Evolutionary conservation across 1,140 invertebrate genomes (phyloP).

Genomic region (Forficula auricularia): DNA sequence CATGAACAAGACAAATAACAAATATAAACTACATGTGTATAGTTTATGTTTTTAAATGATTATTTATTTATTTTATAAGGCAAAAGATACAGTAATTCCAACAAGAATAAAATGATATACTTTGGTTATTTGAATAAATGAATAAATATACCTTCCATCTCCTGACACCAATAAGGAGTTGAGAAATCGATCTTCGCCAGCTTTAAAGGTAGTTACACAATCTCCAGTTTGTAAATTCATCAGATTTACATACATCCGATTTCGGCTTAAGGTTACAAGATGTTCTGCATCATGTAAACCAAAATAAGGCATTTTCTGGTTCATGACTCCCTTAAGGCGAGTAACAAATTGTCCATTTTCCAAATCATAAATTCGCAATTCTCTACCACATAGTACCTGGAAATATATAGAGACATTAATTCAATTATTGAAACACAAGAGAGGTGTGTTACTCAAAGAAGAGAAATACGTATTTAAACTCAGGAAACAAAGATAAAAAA

Average conservation of each 20-base stretch:
- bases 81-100: too few species aligned
- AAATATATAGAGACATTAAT: too few species aligned
- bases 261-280: slow-evolving; percentile 62
- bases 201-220: slow-evolving; percentile 73
- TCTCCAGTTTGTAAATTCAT: slow-evolving; percentile 68
- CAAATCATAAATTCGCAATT: slow-evolving; percentile 61
- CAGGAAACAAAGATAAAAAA: too few species aligned
- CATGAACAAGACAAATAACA: too few species aligned
- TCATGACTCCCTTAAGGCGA: slow-evolving; percentile 71
- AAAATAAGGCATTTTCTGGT: slow-evolving; percentile 80
- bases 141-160: slow-evolving; percentile 46
- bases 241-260: slow-evolving; percentile 79
- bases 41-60: too few species aligned
- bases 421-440: too few species aligned
- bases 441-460: too few species aligned
- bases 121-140: too few species aligned
- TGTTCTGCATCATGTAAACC: slow-evolving; percentile 61
- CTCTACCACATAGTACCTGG: slow-evolving; percentile 53
- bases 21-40: too few species aligned
- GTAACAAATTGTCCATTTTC: slow-evolving; percentile 50
- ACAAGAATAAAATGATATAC: too few species aligned
- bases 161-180: slow-evolving; percentile 73
- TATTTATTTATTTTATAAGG: too few species aligned
- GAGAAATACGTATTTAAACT: too few species aligned
- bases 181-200: slow-evolving; percentile 70